phyloP scores from a whole-genome alignment of 92 coral and sea anemone species.

The Actinernus sp. region DNA sequence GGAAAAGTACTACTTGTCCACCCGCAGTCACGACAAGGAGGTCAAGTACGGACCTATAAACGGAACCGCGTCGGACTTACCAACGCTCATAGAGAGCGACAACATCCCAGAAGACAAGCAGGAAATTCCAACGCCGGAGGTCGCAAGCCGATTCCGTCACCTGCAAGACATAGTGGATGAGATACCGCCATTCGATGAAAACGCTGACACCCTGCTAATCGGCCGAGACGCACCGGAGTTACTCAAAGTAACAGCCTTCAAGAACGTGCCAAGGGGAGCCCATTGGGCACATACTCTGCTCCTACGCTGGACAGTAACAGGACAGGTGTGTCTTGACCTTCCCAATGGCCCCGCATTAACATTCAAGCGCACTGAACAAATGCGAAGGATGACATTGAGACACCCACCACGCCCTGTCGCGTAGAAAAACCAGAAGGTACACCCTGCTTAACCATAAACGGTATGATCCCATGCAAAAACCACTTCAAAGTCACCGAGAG shows the following conservation, averaged over 20 bases:
- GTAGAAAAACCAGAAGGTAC: background rate
- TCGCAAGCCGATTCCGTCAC: background rate
- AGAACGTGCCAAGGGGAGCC: no score
- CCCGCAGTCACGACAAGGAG: constrained; percentile 50
- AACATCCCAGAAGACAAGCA: constrained; percentile 8
- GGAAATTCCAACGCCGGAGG: constrained; percentile 12
- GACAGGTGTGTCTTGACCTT: constrained; percentile 62
- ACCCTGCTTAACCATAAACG: background rate
- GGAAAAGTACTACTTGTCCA: constrained; percentile 51
- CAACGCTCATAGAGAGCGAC: constrained; percentile 5
- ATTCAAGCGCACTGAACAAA: constrained; percentile 36
- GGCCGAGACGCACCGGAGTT: no score
- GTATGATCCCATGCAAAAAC: constrained; percentile 45
- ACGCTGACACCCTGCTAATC: background rate
- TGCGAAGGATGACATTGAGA: constrained; percentile 7
- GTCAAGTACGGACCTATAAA: constrained; percentile 5
- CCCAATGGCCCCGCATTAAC: constrained; percentile 44
- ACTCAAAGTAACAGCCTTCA: no score
- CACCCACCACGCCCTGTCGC: background rate
- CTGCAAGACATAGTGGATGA: background rate
- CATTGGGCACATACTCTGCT: constrained; percentile 5
- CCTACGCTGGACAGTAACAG: constrained; percentile 63
- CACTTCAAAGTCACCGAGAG: constrained; percentile 14
- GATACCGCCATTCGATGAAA: constrained; percentile 1
- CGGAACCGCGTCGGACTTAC: background rate